Conservation (phyloP, 2,113 vertebrate genomes). For the Ancistrus triradiatus region DNA sequence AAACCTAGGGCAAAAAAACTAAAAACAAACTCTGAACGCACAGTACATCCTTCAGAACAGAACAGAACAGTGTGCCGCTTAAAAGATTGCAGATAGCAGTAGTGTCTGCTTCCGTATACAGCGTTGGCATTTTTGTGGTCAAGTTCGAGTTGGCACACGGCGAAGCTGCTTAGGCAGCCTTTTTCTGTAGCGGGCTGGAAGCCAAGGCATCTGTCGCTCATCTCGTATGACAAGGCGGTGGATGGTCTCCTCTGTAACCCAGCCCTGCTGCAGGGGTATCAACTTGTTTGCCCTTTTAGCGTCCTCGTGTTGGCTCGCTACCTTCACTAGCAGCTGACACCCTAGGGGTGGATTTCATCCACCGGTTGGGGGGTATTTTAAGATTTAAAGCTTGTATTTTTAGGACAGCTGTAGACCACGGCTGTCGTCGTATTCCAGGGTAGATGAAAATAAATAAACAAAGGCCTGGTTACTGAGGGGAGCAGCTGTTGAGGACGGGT, state of each 20-base stretch:
- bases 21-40: too few species aligned
- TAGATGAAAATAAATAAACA: conserved; percentile 40
- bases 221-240: conserved; percentile 31
- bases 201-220: conserved; percentile 30
- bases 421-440: conserved; percentile 23
- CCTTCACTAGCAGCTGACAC: conserved; percentile 25
- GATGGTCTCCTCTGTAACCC: conserved; percentile 31
- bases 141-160: conserved; percentile 21
- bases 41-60: background rate
- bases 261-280: conserved; percentile 30
- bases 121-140: conserved; percentile 20
- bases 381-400: conserved; percentile 39
- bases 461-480: conserved; percentile 27
- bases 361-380: conserved; percentile 27
- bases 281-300: conserved; percentile 35
- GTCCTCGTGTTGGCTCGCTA: conserved; percentile 18
- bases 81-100: conserved; percentile 6
- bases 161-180: conserved; percentile 26
- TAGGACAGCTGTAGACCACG: conserved; percentile 24
- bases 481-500: conserved; percentile 28
- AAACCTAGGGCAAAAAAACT: too few species aligned
- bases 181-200: conserved; percentile 17
- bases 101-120: background rate
- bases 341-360: background rate
- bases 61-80: background rate